Evolutionary conservation across 2,797 vertebrate genomes (phyloP).

Genomic region (Micropoecilia bifurca): DNA sequence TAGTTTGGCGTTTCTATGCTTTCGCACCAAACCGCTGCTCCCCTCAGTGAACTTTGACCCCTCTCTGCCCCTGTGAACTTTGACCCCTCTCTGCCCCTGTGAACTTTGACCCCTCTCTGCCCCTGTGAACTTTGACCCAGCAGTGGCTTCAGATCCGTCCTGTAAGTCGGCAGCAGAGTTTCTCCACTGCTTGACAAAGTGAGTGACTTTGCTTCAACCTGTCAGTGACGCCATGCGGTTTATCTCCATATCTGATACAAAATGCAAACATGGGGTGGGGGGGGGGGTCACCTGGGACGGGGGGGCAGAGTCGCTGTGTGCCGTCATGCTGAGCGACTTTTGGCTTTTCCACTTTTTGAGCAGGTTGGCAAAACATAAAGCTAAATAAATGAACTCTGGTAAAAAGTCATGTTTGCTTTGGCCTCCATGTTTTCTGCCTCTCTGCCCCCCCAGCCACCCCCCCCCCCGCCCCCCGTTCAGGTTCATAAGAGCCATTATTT

Average conservation of each 20-base stretch:
- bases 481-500: constrained; percentile 86
- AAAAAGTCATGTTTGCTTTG: constrained; percentile 75
- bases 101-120: neutral
- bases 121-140: too few species aligned
- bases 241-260: constrained; percentile 70
- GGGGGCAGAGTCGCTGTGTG: constrained; percentile 64
- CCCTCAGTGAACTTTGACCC: neutral
- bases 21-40: neutral
- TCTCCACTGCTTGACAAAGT: constrained; percentile 60
- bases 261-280: constrained; percentile 61
- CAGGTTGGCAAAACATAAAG: constrained; percentile 79
- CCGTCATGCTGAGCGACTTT: constrained; percentile 82
- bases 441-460: constrained; percentile 38
- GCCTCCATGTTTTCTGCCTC: constrained; percentile 61
- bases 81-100: too few species aligned
- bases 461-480: constrained; percentile 62
- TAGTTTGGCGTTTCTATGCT: neutral
- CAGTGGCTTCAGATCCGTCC: too few species aligned
- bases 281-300: constrained; percentile 53
- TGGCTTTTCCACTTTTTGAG: constrained; percentile 80
- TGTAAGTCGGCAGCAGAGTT: neutral
- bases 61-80: too few species aligned
- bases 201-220: constrained; percentile 79
- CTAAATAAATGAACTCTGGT: constrained; percentile 81
- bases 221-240: constrained; percentile 57